These are phyloP conservation scores for Acleris sparsana DNA, from an alignment of 2,888 invertebrate species.

Conservation along the genomic window DNA sequence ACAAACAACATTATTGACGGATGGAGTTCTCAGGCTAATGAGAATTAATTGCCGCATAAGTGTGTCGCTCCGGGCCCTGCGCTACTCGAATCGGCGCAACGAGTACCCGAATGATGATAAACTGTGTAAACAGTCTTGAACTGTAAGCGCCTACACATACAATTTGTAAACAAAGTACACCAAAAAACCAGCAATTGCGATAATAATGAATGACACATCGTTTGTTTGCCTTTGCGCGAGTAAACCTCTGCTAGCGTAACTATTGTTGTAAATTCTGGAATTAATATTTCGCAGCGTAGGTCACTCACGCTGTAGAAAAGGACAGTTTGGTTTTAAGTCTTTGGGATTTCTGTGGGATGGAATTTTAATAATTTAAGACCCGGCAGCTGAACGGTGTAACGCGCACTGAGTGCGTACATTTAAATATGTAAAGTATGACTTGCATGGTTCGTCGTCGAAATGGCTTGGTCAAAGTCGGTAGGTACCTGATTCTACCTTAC, in stretches of 20 bases:
- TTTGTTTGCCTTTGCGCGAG: neutral
- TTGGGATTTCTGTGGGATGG: no score
- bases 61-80: slow-evolving; percentile 49
- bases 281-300: no score
- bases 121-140: slow-evolving; percentile 5
- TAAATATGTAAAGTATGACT: no score
- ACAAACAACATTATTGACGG: slow-evolving; percentile 63
- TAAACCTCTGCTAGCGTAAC: neutral
- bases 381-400: no score
- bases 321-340: no score
- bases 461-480: no score
- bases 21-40: slow-evolving; percentile 61
- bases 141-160: neutral
- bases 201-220: neutral
- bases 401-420: no score
- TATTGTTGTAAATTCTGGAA: neutral
- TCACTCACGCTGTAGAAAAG: no score
- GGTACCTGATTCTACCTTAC: no score
- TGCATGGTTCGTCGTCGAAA: no score
- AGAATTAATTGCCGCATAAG: slow-evolving; percentile 69
- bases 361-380: no score
- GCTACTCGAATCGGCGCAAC: no score
- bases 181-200: neutral
- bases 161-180: neutral
- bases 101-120: slow-evolving; percentile 18